phyloP scores from a whole-genome alignment of 2,113 vertebrate species.

The Pygoscelis antarcticus region DNA sequence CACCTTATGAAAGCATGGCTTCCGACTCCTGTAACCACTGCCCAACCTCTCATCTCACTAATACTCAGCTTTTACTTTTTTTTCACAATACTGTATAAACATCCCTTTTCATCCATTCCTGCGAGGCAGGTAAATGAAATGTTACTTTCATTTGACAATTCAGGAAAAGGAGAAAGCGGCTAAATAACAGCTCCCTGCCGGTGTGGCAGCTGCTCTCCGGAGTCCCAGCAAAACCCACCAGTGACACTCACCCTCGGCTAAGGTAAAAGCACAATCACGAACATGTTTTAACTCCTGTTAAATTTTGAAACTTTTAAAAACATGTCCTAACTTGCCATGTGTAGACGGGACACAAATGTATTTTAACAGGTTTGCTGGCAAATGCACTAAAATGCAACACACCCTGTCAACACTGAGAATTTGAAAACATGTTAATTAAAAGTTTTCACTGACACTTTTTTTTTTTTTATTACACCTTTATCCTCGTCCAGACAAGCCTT shows the following conservation, averaged over 20 bases:
- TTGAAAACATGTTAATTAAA: constrained; percentile 53
- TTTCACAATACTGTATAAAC: background rate
- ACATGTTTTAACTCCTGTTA: background rate
- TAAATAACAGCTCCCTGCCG: background rate
- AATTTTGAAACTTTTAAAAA: constrained; percentile 8
- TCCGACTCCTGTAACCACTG: background rate
- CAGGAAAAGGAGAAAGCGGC: background rate
- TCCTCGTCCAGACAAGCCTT: constrained; percentile 42
- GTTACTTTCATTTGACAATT: background rate
- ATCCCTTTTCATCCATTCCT: background rate
- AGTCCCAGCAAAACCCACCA: background rate
- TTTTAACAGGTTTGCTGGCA: constrained; percentile 54
- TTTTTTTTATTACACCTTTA: background rate
- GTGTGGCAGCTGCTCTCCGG: background rate
- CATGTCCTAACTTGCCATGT: background rate
- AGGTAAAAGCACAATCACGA: background rate
- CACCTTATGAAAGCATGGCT: background rate
- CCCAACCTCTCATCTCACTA: background rate
- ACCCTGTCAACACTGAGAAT: constrained; percentile 15
- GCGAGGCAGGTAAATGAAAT: background rate
- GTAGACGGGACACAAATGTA: background rate
- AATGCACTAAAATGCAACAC: constrained; percentile 35
- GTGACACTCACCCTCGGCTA: background rate
- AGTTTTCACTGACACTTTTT: constrained; percentile 10
- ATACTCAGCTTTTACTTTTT: background rate